Evolutionary conservation across 1,140 invertebrate species (phyloP).

Genomic region (Thaumatotibia leucotreta): DNA sequence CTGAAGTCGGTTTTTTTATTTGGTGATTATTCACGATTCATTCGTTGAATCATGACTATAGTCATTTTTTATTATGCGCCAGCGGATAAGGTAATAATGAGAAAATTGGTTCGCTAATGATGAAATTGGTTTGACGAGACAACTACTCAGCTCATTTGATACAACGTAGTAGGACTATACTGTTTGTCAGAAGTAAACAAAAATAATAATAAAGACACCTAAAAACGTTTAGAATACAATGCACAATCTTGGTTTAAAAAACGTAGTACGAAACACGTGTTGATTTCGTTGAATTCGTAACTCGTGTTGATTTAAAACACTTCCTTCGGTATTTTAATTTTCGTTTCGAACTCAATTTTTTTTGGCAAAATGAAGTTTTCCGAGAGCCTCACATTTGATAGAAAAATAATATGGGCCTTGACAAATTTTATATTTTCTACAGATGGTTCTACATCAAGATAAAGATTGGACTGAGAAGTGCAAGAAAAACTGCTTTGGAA

Average conservation of each 20-base stretch:
- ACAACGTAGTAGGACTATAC: neutral
- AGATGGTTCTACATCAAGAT: constrained; percentile 54
- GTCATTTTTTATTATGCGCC: neutral
- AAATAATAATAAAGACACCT: neutral
- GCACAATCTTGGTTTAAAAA: too few species aligned
- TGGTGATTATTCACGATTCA: neutral
- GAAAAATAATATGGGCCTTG: neutral
- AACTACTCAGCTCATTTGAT: neutral
- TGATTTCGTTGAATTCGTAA: too few species aligned
- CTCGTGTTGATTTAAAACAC: too few species aligned
- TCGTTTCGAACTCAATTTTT: too few species aligned
- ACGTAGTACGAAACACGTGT: too few species aligned
- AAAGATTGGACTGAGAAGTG: constrained; percentile 34
- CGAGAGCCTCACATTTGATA: neutral
- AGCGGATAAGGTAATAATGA: neutral
- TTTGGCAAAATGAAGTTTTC: neutral
- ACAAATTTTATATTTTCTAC: constrained; percentile 23
- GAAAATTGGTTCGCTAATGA: neutral
- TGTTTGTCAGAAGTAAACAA: neutral
- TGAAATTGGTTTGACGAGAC: neutral
- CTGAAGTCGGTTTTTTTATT: neutral
- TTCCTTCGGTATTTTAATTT: too few species aligned
- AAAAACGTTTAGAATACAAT: neutral
- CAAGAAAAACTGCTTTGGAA: constrained; percentile 56
- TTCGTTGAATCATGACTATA: neutral